Evolutionary conservation across 2,888 invertebrate genomes (phyloP), one percentile per base, ranked within the genome.

Genomic region (Harpalus rubripes): DNA sequence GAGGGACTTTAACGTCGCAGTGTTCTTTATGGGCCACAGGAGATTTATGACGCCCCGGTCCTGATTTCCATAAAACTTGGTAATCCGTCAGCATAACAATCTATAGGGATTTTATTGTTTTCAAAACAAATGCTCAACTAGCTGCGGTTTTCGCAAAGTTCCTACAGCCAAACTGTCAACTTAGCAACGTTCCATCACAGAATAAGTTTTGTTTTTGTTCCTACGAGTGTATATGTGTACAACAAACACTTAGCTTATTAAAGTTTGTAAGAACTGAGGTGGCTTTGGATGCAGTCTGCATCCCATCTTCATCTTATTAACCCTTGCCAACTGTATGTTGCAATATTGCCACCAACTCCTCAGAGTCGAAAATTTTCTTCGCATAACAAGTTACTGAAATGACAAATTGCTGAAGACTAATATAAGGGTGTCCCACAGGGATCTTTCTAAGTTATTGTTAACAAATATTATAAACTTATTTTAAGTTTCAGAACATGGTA

Each of bases 91-190:
- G 61, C 61, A 59, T 44, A 84, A 81, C 83, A 84, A 78, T 76
- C 63, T 78, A 76, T 76, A 52, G 78, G 78, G 76, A 84, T 84
- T 84, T 78, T 84, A 84, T 84, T 84, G 84, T 84, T 84, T 78
- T 84, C 76, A 84, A 61, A 84, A 84, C 63, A 83, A 83, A 83
- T 81, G 81, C 61, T 63, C 52, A 76, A 76, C 61, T 80, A 61
- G 80, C 63, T 61, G 63, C 65, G 68, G 68, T 81, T 81, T 81
- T 65, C 58, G n/a, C 15, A 68, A 81, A 68, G n/a, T 81, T 81
- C 81, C 22, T 8, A 16, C 18, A 39, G 61, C 61, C 18, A 78
- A 79, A 79, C 58, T 80, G 80, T 80, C 80, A 80, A 80, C 80
- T 59, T 81, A 16, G 39, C 16, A 65, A 65, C 22, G 32, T 26